Evolutionary conservation across 2,113 vertebrate genomes (phyloP), one percentile per base, ranked within the genome.

Genomic region (Pan troglodytes): DNA sequence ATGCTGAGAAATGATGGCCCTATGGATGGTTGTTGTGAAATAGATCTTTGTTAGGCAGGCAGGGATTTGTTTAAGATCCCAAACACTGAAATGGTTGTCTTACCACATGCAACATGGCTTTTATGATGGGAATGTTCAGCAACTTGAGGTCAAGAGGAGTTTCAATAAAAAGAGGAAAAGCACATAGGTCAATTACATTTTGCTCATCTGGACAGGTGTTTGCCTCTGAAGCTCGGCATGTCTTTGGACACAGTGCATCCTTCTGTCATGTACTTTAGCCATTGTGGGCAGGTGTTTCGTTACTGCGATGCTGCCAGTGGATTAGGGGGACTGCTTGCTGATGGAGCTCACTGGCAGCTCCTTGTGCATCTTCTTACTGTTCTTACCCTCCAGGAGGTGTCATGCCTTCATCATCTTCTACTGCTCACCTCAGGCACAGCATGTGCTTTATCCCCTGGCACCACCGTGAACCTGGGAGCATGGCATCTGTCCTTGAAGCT

Each of bases 281-380:
- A 5, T 0, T 10, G 10, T 17, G 40, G 20, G 4, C 23, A 48
- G 27, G 35, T 38, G 8, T 57, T 83, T 85, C 8, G 48, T 38
- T 59, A 13, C 16, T 22, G 0, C 3, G 8, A 2, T 25, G 25
- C 50, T 27, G 38, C 32, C 8, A 2, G n/a, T 2, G 3, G 16
- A 13, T 4, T 14, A 18, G n/a, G n/a, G 40, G 30, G 0, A 5
- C 35, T 14, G 22, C 45, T 55, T 82, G 43, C n/a, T 32, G 38
- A 1, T 27, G n/a, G 48, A 23, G 12, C 25, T 20, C 1, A 1
- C 1, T n/a, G 78, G 45, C 38, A 88, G 14, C 40, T 68, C 8
- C 70, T 38, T 2, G 3, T 22, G 30, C 73, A 3, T 80, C 16
- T 75, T 61, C 45, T 2, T 80, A 30, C 35, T 88, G 5, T 68